Conservation (phyloP, 2,888 invertebrate genomes). For the Biston stratarius region DNA sequence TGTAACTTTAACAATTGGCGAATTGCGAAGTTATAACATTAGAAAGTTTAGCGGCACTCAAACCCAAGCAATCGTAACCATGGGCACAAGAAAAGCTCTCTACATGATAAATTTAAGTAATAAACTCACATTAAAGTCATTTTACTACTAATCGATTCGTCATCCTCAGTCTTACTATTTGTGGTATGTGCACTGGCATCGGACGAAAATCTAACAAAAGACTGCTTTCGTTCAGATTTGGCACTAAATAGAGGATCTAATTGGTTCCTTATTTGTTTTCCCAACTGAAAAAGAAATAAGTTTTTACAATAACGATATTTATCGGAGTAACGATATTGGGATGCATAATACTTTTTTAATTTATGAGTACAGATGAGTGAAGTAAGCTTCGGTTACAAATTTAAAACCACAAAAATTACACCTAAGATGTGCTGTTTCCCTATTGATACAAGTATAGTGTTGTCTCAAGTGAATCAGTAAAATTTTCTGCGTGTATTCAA, state of each 20-base stretch:
- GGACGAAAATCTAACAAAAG: conserved; percentile 31
- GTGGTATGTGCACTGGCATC: not conserved
- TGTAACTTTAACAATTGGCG: too few species aligned
- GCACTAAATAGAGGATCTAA: conserved; percentile 68
- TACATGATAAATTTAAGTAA: not conserved
- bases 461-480: too few species aligned
- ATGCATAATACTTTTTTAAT: too few species aligned
- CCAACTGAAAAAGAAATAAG: conserved; percentile 60
- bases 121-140: conserved; percentile 29
- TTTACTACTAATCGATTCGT: conserved; percentile 2
- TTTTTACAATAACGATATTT: not conserved
- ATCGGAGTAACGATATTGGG: not conserved
- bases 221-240: conserved; percentile 23
- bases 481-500: too few species aligned
- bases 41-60: too few species aligned
- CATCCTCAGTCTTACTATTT: not conserved
- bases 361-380: too few species aligned
- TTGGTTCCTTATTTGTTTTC: conserved; percentile 64
- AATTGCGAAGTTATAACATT: too few species aligned
- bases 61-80: too few species aligned
- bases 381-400: not conserved
- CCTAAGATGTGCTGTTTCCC: too few species aligned
- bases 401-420: not conserved
- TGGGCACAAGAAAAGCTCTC: too few species aligned
- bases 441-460: too few species aligned